Evolutionary conservation across 2,888 invertebrate species (phyloP), one percentile per base, ranked within the genome.

Genomic region (Ochlodes sylvanus): DNA sequence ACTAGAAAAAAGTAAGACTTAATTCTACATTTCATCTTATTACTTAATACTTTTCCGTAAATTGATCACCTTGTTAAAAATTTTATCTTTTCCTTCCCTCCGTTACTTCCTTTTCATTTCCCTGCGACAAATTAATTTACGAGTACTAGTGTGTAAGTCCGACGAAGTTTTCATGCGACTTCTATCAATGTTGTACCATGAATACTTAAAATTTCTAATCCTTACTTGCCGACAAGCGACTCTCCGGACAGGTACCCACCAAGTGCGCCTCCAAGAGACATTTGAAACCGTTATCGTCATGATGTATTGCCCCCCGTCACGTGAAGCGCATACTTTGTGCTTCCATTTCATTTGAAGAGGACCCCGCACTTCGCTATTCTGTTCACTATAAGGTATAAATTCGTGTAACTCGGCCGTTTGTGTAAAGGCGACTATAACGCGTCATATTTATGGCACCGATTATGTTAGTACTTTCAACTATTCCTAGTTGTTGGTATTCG

Each of bases 381-480:
- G 5, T 38, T 38, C 14, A 4, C 0, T 0, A 1, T 57, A 57
- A 65, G 15, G 57, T 19, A 4, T 21, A 57, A n/a, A 50, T 7
- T 65, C 7, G 19, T 6, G 12, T 27, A 50, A 42, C 27, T 4
- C 14, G 2, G 27, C 19, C 47, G 15, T 38, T 9, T 19, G 19
- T 50, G 1, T 52, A 10, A n/a, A 34, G 44, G 55, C 12, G 15
- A 54, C 44, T 21, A 15, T 17, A 62, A 27, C 62, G 34, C 21
- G 67, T 68, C 67, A 50, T 68, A 68, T 68, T 68, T 68, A 68
- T 68, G 55, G 54, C 34, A 62, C 61, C 67, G 67, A 68, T 68
- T 68, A 68, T 55, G 67, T 47, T 34, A 68, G 67, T 68, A 67
- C 67, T 44, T 61, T 55, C 34, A 67, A 67, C 61, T 55, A 67